These are phyloP conservation scores for Gisinianus flammeolus DNA, from an alignment of 2,888 invertebrate genomes.

Conservation along the genomic window DNA sequence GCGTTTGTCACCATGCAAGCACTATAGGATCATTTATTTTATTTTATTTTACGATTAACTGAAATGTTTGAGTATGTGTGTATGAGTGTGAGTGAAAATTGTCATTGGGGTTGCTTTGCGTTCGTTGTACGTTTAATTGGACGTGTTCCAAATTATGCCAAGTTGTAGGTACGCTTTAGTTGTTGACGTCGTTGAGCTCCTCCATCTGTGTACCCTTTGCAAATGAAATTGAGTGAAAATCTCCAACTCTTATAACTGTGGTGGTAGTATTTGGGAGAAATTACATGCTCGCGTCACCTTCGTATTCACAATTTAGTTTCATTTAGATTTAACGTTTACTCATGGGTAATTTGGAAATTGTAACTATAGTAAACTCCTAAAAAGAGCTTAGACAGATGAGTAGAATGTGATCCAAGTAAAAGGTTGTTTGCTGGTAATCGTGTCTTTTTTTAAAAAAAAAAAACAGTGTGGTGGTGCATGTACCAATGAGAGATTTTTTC, in stretches of 20 bases:
- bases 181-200: background rate
- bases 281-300: too few relatives aligned
- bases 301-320: too few relatives aligned
- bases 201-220: background rate
- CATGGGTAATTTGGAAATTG: too few relatives aligned
- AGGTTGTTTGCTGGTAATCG: too few relatives aligned
- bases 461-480: background rate
- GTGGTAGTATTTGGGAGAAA: too few relatives aligned
- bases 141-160: conserved; percentile 4
- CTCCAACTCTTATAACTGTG: too few relatives aligned
- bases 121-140: background rate
- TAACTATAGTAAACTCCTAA: too few relatives aligned
- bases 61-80: background rate
- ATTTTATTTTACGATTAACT: background rate
- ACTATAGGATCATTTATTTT: background rate
- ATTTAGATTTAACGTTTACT: too few relatives aligned
- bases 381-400: too few relatives aligned
- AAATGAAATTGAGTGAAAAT: too few relatives aligned
- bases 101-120: background rate
- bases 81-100: background rate
- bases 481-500: background rate
- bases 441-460: too few relatives aligned
- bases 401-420: too few relatives aligned
- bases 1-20: background rate
- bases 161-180: background rate